These are phyloP conservation scores for Calypte anna DNA, from an alignment of 2,113 vertebrate species.

Conservation along the genomic window DNA sequence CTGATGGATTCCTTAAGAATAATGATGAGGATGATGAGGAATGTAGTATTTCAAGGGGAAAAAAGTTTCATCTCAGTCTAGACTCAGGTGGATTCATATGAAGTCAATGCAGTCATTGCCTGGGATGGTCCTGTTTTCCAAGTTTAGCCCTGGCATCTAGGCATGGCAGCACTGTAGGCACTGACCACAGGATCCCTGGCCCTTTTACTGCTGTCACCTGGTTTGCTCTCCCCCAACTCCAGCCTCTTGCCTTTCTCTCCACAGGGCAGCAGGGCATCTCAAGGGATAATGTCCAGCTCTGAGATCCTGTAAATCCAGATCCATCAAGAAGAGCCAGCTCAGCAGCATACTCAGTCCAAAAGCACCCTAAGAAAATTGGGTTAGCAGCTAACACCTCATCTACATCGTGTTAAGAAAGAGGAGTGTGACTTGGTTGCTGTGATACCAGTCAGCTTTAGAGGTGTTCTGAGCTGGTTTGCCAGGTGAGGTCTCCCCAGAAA, in stretches of 20 bases:
- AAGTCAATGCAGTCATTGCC: not conserved
- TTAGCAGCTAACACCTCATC: not conserved
- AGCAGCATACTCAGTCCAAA: not conserved
- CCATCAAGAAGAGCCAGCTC: not conserved
- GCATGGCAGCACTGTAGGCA: not conserved
- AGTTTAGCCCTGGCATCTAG: not conserved
- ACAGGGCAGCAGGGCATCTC: rapidly evolving
- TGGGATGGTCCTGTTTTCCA: not conserved
- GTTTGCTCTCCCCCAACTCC: not conserved
- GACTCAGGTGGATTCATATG: not conserved
- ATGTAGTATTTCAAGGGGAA: not conserved
- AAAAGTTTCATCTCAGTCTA: not conserved
- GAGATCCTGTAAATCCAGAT: not conserved
- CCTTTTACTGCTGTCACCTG: not conserved
- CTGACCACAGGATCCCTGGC: not conserved
- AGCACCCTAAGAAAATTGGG: not conserved
- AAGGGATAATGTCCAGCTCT: not conserved
- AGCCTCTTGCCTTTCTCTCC: not conserved
- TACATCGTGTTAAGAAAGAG: not conserved
- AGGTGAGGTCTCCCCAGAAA: rapidly evolving
- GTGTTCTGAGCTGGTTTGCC: not conserved
- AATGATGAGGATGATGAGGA: not conserved
- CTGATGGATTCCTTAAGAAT: not conserved
- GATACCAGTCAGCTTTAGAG: not conserved
- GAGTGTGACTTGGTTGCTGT: not conserved